Evolutionary conservation across 1,140 invertebrate species (phyloP), one percentile per base, ranked within the genome.

Genomic region (Bombus haemorrhoidalis): DNA sequence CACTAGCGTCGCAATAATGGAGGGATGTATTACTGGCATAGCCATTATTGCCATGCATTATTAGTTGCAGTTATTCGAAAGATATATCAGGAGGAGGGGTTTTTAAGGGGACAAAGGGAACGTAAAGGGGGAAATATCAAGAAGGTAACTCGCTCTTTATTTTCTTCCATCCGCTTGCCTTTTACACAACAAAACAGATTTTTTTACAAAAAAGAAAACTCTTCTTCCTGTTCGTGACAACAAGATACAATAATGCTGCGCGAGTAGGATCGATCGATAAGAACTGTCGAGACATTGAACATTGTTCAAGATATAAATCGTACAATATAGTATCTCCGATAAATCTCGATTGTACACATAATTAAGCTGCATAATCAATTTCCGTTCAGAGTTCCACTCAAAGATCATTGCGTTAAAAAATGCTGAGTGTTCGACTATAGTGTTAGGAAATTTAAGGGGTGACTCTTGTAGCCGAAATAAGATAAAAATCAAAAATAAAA

Each of bases 81-180:
- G 57, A 39, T 76, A 34, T 37, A 18, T 76, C 74, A 53, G 1
- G 47, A 53, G 47, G 47, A 22, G 6, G 18, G 47, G 47, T 32
- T 66, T 76, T 76, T 57, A 37, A 75, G 34, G 73, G n/a, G 25
- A 18, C 74, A 62, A 77, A 62, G 37, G 64, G 32, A 80, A 25
- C 18, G 28, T 41, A 18, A 69, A 68, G 28, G 34, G 43, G 18
- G 25, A 13, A 69, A 69, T 68, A 77, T 62, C 57, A 37, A 25
- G 37, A 39, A 41, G 28, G 75, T 62, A 34, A 5, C 57, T 62
- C 37, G 39, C 1, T 41, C 39, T 78, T 64, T 79, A 68, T 68
- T 79, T 47, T 68, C 57, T n/a, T 66, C n/a, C 28, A 22, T 64
- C 66, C 39, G 32, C 39, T 79, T 28, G 22, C 18, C 76, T 66